Evolutionary conservation across 2,888 invertebrate species (phyloP).

Genomic region (Desoria tigrina): DNA sequence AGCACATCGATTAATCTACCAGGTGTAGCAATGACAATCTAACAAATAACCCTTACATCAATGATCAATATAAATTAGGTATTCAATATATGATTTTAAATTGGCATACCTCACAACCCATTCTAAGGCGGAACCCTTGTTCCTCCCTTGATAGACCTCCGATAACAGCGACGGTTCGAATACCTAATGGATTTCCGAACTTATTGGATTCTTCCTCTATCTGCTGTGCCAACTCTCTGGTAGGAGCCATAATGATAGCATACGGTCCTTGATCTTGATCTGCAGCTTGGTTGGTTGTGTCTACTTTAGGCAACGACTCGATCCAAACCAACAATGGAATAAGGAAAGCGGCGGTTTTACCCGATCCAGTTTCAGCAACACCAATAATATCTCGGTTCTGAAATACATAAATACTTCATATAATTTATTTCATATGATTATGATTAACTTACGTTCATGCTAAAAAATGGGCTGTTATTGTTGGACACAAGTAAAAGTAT

Average conservation of each 20-base stretch:
- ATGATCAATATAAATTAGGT: too few relatives aligned
- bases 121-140: conserved; percentile 91
- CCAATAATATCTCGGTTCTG: conserved; percentile 96
- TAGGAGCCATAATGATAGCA: conserved; percentile 95
- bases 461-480: too few relatives aligned
- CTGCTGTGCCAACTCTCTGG: conserved; percentile 98
- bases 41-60: too few relatives aligned
- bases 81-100: conserved; percentile 13
- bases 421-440: not conserved
- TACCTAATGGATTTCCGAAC: conserved; percentile 89
- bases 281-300: conserved; percentile 56
- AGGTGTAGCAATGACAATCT: conserved; percentile 98
- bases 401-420: conserved; percentile 55
- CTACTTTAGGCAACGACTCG: conserved; percentile 93
- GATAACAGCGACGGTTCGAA: conserved; percentile 96
- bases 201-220: conserved; percentile 99
- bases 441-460: too few relatives aligned
- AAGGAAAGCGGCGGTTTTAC: conserved; percentile 97
- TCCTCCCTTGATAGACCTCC: conserved; percentile 96
- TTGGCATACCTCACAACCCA: conserved; percentile 83
- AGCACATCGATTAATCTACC: conserved; percentile 98
- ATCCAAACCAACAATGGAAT: conserved; percentile 98
- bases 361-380: conserved; percentile 98
- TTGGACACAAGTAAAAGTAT: too few relatives aligned
- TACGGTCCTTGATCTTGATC: conserved; percentile 76